A percentile compares a stretch with the other conserved stretches of the same genome.
Conservation (phyloP, 1,140 invertebrate species). For the Hylaeus volcanicus region DNA sequence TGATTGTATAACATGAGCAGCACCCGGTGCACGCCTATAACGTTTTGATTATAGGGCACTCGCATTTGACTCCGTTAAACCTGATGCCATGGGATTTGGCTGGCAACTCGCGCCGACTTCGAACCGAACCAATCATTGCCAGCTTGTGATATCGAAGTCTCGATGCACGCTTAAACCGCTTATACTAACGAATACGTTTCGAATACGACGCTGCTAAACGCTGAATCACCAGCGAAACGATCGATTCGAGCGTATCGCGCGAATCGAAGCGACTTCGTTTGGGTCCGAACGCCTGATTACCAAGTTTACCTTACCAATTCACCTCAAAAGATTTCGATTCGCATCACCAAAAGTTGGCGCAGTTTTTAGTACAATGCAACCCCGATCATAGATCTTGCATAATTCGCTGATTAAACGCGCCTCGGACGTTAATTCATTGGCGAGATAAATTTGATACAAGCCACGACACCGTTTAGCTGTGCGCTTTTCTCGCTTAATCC, state of each 20-base stretch:
- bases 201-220: conserved; percentile 41
- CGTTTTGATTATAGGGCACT: conserved; percentile 62
- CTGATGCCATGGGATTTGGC: conserved; percentile 53
- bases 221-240: conserved; percentile 42
- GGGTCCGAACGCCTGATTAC: background rate
- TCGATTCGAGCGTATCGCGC: background rate
- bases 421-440: background rate
- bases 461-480: background rate
- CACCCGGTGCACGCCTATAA: conserved; percentile 55
- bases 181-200: conserved; percentile 56
- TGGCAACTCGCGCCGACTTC: conserved; percentile 50
- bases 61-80: conserved; percentile 61
- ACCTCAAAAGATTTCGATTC: background rate
- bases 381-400: background rate
- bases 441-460: conserved; percentile 9
- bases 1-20: conserved; percentile 61
- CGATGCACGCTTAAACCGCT: conserved; percentile 35
- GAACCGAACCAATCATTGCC: conserved; percentile 56
- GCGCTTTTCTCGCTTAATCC: conserved; percentile 6
- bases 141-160: conserved; percentile 48
- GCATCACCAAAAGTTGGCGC: no score
- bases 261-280: conserved; percentile 4
- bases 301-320: background rate
- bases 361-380: background rate
- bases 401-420: no score